Evolutionary conservation across 1,140 invertebrate genomes (phyloP).

Genomic region (Micrasema longulum): DNA sequence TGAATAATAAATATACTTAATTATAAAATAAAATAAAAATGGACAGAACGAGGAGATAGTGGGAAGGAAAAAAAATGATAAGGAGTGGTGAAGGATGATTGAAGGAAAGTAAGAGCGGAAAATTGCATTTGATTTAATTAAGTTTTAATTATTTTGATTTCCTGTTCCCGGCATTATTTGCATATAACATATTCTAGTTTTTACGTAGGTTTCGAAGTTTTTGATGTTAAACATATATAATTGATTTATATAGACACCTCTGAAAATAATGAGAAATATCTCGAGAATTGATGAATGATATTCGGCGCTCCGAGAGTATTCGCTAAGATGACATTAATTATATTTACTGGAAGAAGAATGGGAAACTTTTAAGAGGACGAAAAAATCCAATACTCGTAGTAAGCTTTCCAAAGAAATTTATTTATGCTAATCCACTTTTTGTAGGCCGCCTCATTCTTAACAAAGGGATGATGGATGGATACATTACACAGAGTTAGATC

Average conservation of each 20-base stretch:
- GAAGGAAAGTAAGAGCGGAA: too few species aligned
- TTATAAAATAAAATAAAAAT: too few species aligned
- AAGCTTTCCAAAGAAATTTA: constrained; percentile 13
- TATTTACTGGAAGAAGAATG: not conserved
- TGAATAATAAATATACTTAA: too few species aligned
- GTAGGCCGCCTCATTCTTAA: constrained; percentile 9
- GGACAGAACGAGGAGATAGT: too few species aligned
- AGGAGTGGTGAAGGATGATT: too few species aligned
- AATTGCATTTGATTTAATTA: too few species aligned
- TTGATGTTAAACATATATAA: not conserved
- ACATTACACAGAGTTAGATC: constrained; percentile 12
- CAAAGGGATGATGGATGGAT: constrained; percentile 23
- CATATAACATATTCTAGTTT: too few species aligned
- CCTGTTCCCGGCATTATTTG: too few species aligned
- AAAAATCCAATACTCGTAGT: constrained; percentile 21
- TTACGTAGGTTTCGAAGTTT: too few species aligned
- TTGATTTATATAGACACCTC: not conserved
- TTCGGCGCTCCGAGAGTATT: not conserved
- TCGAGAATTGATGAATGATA: not conserved
- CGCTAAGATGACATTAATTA: constrained; percentile 9
- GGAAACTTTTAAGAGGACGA: constrained; percentile 1
- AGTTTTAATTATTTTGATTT: too few species aligned
- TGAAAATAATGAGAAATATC: not conserved
- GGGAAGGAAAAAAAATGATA: too few species aligned
- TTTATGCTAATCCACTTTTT: constrained; percentile 27